Conservation (phyloP, 2,888 invertebrate species). For the Eupithecia inturbata region DNA sequence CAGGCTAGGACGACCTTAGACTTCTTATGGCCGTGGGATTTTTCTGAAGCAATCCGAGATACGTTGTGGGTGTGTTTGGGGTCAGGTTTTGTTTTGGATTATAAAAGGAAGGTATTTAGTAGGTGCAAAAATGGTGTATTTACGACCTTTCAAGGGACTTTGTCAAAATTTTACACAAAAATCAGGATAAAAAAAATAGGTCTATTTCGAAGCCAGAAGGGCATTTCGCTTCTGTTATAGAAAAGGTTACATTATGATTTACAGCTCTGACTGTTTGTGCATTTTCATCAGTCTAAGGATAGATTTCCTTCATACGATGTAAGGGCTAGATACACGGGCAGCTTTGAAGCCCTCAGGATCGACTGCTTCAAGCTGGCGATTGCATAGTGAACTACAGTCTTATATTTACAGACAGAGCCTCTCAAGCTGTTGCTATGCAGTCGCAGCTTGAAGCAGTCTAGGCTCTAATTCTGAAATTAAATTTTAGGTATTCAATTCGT, state of each 20-base stretch:
- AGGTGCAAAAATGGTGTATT: not conserved
- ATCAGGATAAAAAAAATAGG: not conserved
- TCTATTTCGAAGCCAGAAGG: not conserved
- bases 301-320: no score
- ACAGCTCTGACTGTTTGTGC: no score
- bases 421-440: no score
- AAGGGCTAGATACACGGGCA: no score
- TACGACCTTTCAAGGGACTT: not conserved
- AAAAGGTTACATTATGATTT: not conserved
- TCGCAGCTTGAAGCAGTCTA: no score
- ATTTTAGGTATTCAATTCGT: not conserved
- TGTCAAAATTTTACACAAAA: not conserved
- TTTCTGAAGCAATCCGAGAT: slow-evolving; percentile 60
- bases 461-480: not conserved
- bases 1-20: slow-evolving; percentile 76
- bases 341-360: no score
- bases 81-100: slow-evolving; percentile 19
- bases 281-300: no score
- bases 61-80: slow-evolving; percentile 53
- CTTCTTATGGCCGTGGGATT: slow-evolving; percentile 75
- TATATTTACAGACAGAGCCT: no score
- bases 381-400: no score
- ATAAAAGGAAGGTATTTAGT: not conserved
- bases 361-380: no score
- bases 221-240: not conserved